Base-by-base conservation (phyloP, 2,888 invertebrate genomes). In the Andrena bicolor region DNA sequence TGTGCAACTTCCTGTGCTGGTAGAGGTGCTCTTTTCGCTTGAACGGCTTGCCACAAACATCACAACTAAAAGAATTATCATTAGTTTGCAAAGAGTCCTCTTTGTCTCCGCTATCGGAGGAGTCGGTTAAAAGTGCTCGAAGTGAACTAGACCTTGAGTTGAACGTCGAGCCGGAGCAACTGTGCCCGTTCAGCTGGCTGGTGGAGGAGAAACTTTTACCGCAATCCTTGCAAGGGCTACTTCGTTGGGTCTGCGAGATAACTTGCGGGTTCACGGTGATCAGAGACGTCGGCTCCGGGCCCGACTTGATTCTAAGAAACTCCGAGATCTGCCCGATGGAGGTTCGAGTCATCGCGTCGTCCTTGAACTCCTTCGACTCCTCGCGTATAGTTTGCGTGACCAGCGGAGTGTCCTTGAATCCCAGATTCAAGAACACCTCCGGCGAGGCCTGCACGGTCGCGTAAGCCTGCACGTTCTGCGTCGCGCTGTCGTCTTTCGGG, bases 21-120 rank as follows among this genome's bases (percentile, higher is more conserved):
- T 96, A 96, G 0, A 96, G 93, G 90, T 96, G 96, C 89, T 96
- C 96, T 90, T 96, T 96, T 85, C 96, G 94, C 90, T 96, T 96
- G 89, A 96, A 96, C 0, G 95, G 95, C 84, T 96, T 96, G 6
- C 94, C 95, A 90, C 96, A 96, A 20, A 95, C 94, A 53, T 95
- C 95, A 88, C 96, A 96, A 89, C 92, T 92, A 89, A 94, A 94
- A 28, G 91, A 90, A 71, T 87, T 92, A 13, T 88, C 82, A 69
- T 84, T 92, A 76, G 64, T 84, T 84, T 80, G 86, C 58, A 80
- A 70, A 53, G 89, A 68, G 3, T 91, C 92, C 51, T 93, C 93
- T 65, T 87, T 92, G 4, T 88, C 86, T 10, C 74, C 83, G 13
- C 81, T 35, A 13, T 88, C 87, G 10, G 85, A 65, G 28, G 80